Base-by-base conservation (phyloP, 2,888 invertebrate genomes). In the Bellardia bayeri region DNA sequence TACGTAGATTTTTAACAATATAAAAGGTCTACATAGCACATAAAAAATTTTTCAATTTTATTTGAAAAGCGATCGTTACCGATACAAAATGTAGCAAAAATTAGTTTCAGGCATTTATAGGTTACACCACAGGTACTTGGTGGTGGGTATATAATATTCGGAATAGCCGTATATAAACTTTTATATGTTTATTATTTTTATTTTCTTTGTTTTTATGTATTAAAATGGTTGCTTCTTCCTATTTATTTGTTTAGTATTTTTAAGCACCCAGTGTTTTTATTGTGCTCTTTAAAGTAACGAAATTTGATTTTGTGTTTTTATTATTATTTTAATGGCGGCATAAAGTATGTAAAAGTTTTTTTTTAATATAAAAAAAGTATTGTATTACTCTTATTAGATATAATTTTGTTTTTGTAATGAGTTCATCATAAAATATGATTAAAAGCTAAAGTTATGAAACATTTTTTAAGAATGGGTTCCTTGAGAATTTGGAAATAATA, bases 371-470 rank as follows among this genome's bases (percentile, higher is more conserved):
- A n/a, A 61, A n/a, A 23, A 33, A 30, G 11, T 6, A 40, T 54
- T 54, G 6, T 13, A 54, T 40, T n/a, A 11, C 45, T 58, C 58
- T 71, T 76, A 7, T 30, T 33, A 56, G 58, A 42, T 45, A 37
- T 23, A 14, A 37, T 49, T 69, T 58, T 16, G 1, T 4, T 56
- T 16, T 14, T 51, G 8, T 54, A 64, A 49, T 13, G 64, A 64
- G 5, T 49, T 58, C 16, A 16, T 58, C n/a, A 58, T 61, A 69
- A 79, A 68, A 69, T 49, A 23, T 54, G 68, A 7, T 16, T 78
- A 51, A 40, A 40, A 33, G 54, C 56, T 56, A 61, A 58, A 42
- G 37, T 37, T 37, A 4, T 37, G 33, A 56, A 23, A 23, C 2
- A 56, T 56, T 56, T 3, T 9, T 56, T 11, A 40, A 63, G 63